Evolutionary conservation across 2,113 vertebrate species (phyloP).

Genomic region (Lasiurus borealis): DNA sequence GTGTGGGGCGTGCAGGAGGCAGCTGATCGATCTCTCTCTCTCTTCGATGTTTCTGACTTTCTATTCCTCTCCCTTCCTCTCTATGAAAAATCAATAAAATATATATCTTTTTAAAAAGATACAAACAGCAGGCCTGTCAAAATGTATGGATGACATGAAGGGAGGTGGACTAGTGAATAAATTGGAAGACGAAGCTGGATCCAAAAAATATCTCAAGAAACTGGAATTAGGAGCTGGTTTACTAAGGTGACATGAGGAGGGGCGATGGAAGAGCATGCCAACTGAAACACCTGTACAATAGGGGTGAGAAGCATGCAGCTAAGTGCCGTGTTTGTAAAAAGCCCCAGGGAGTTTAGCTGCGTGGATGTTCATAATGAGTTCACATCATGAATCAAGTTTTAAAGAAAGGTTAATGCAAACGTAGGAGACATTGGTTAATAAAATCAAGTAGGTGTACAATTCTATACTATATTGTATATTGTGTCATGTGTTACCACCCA

Average conservation of each 20-base stretch:
- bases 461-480: not conserved
- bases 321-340: not conserved
- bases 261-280: not conserved
- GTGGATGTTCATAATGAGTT: not conserved
- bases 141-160: constrained; percentile 37
- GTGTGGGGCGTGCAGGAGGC: too few relatives aligned
- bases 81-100: too few relatives aligned
- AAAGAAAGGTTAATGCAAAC: not conserved
- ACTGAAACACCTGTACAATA: constrained; percentile 14
- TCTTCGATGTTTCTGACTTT: too few relatives aligned
- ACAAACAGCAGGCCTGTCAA: constrained; percentile 50
- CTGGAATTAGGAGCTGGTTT: constrained; percentile 53
- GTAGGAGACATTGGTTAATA: not conserved
- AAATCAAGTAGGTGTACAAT: not conserved
- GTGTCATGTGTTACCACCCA: not conserved
- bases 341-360: not conserved
- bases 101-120: too few relatives aligned
- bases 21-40: too few relatives aligned
- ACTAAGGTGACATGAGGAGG: constrained; percentile 55
- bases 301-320: not conserved
- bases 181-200: constrained; percentile 36
- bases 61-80: too few relatives aligned
- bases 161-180: constrained; percentile 55
- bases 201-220: constrained; percentile 63
- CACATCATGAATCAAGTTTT: not conserved